Conservation (phyloP, 2,113 vertebrate genomes). For the Erythrolamprus reginae region DNA sequence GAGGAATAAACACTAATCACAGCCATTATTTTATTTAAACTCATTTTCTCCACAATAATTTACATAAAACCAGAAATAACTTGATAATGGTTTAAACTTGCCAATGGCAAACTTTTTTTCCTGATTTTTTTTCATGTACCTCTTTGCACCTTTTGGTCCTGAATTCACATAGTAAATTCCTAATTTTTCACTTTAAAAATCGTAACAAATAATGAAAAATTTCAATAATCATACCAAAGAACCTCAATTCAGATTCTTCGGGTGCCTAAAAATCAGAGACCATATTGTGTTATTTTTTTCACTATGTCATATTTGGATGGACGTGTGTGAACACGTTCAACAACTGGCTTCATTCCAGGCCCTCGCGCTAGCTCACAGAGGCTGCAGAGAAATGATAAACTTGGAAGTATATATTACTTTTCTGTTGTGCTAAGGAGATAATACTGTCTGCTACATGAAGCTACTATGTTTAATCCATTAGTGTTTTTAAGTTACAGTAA, state of each 20-base stretch:
- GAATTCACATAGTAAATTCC: neutral
- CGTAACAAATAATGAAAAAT: neutral
- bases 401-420: neutral
- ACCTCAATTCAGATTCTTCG: neutral
- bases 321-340: neutral
- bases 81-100: neutral
- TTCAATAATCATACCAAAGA: neutral
- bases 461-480: neutral
- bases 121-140: neutral
- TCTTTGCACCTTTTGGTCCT: neutral
- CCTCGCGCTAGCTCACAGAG: neutral
- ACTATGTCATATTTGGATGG: constrained; percentile 7
- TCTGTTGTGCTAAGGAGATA: constrained; percentile 5
- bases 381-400: constrained; percentile 17
- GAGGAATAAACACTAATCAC: neutral
- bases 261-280: neutral
- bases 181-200: neutral
- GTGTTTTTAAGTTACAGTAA: neutral
- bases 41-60: neutral
- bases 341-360: neutral
- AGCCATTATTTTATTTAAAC: neutral
- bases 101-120: neutral
- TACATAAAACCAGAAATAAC: neutral
- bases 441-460: neutral
- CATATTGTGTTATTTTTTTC: neutral